Conservation (phyloP, 1,140 invertebrate genomes). For the Drepana arcuata region DNA sequence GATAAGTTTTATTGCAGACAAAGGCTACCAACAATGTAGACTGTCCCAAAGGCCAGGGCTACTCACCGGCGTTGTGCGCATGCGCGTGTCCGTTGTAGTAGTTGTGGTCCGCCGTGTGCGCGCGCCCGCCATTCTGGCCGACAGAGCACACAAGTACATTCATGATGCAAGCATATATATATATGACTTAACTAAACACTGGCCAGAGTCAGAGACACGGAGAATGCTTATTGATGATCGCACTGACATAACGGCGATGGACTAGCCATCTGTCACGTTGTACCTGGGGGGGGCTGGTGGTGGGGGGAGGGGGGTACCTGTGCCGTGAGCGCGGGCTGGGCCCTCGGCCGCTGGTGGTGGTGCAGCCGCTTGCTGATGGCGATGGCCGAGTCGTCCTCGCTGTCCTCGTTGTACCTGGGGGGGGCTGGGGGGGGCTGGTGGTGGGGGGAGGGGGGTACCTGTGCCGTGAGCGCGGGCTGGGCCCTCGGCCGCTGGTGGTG, state of each 20-base stretch:
- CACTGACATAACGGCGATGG: no score
- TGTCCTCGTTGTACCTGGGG: constrained; percentile 77
- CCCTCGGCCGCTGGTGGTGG: constrained; percentile 25
- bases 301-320: constrained; percentile 10
- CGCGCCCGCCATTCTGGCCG: no score
- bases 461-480: constrained; percentile 16
- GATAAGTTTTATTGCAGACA: no score
- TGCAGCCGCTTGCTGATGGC: constrained; percentile 61
- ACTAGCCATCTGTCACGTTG: no score
- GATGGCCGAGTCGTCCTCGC: constrained; percentile 74
- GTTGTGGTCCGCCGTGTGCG: constrained; percentile 32
- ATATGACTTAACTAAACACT: no score
- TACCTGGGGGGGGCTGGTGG: no score
- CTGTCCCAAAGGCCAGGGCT: background rate
- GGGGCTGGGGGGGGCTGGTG: constrained; percentile 34
- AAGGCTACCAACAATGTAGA: background rate
- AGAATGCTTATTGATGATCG: no score
- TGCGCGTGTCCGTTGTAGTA: constrained; percentile 37
- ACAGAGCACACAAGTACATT: no score
- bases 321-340: constrained; percentile 15
- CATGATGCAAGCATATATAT: no score
- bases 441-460: constrained; percentile 7
- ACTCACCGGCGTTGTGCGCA: background rate
- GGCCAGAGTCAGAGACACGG: no score
- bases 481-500: constrained; percentile 25